A percentile compares a stretch with the other conserved stretches of the same genome.
These are phyloP conservation scores for Caerostris darwini DNA, from an alignment of 1,140 invertebrate genomes.

Conservation along the genomic window DNA sequence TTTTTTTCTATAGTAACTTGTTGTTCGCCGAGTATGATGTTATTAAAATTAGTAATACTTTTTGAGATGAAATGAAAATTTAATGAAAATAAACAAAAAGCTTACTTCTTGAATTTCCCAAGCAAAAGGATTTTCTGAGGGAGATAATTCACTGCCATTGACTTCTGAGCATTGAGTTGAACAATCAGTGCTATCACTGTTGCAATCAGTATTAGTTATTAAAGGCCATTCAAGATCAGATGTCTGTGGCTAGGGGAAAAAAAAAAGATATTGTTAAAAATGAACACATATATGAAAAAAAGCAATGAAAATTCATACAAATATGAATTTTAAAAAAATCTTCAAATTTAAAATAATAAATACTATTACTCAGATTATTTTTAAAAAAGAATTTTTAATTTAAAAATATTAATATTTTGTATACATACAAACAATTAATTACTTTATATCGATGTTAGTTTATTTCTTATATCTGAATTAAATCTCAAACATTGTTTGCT, in stretches of 20 bases:
- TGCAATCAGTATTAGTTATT: constrained; percentile 93
- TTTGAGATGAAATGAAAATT: not conserved
- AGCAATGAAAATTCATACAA: too few species aligned
- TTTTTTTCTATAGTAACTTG: too few species aligned
- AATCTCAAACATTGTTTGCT: too few species aligned
- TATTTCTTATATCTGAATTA: too few species aligned
- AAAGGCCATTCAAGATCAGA: constrained; percentile 89
- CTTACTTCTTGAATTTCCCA: constrained; percentile 83
- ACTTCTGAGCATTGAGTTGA: constrained; percentile 80
- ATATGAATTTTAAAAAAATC: not conserved
- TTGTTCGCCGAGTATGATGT: too few species aligned
- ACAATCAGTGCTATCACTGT: constrained; percentile 84
- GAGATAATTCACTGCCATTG: constrained; percentile 80
- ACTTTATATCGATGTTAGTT: too few species aligned
- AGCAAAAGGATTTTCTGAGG: constrained; percentile 85
- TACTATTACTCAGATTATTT: constrained; percentile 76
- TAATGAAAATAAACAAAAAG: not conserved
- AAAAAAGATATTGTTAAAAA: not conserved
- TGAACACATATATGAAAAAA: not conserved
- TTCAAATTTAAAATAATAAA: constrained; percentile 85
- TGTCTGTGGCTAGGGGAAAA: constrained; percentile 80
- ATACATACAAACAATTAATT: too few species aligned
- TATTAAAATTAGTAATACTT: too few species aligned
- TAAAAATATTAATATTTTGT: too few species aligned
- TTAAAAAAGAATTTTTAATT: too few species aligned